These are phyloP conservation scores for Numenius phaeopus DNA, from an alignment of 2,797 vertebrate genomes.

Conservation along the genomic window DNA sequence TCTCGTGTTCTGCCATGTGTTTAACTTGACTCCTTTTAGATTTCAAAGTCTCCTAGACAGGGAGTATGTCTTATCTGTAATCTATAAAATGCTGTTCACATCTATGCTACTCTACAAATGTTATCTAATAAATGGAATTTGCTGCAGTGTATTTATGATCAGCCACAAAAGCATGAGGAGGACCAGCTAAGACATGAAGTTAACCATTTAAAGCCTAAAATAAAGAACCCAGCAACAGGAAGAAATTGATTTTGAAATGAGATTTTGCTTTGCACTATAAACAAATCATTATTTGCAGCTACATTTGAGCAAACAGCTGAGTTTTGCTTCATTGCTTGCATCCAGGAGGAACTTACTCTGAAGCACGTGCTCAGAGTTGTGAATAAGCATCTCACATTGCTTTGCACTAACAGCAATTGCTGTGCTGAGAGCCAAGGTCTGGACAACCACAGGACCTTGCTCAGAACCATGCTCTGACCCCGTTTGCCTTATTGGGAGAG, in stretches of 20 bases:
- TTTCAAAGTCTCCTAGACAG: background rate
- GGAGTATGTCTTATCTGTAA: background rate
- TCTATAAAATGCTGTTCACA: background rate
- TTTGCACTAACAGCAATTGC: background rate
- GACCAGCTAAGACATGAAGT: background rate
- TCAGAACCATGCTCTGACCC: background rate
- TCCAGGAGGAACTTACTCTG: background rate
- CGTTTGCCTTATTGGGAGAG: background rate
- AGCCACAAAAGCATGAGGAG: background rate
- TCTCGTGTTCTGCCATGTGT: background rate
- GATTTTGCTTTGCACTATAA: background rate
- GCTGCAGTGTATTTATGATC: background rate
- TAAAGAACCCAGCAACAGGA: accelerated
- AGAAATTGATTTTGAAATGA: background rate
- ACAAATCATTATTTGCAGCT: background rate
- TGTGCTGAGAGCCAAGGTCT: background rate
- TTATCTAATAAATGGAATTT: slow-evolving; percentile 12
- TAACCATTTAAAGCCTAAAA: background rate
- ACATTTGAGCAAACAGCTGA: background rate
- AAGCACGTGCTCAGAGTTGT: background rate
- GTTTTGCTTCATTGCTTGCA: background rate
- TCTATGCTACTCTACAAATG: background rate
- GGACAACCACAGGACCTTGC: background rate
- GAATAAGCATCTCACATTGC: background rate
- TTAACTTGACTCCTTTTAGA: background rate